phyloP scores from a whole-genome alignment of 2,113 vertebrate genomes.

The Hippocampus mohnikei region DNA sequence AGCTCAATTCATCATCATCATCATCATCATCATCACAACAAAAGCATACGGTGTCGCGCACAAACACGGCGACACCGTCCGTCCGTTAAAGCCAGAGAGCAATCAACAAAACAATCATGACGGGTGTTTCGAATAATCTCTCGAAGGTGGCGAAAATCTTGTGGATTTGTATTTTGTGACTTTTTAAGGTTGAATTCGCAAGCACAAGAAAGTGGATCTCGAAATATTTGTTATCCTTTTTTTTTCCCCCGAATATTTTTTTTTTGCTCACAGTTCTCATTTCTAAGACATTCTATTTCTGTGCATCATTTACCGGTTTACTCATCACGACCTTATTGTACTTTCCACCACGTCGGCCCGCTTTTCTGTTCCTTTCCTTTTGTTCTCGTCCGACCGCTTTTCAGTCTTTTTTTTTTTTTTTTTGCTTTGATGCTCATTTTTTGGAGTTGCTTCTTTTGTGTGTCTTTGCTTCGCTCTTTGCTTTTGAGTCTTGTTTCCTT shows the following conservation, averaged over 20 bases:
- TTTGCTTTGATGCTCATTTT: slow-evolving; percentile 68
- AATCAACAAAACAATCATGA: no score
- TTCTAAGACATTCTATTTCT: not conserved
- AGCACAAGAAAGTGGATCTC: no score
- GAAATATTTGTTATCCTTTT: not conserved
- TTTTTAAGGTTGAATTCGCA: no score
- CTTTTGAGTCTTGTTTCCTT: slow-evolving; percentile 42
- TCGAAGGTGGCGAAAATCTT: not conserved
- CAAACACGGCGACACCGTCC: no score
- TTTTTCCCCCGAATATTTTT: not conserved
- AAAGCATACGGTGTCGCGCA: no score
- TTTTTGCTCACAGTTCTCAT: not conserved
- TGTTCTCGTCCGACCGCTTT: slow-evolving; percentile 55
- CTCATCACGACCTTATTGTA: slow-evolving; percentile 50
- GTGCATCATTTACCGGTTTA: slow-evolving; percentile 50
- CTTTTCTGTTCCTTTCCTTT: slow-evolving; percentile 33
- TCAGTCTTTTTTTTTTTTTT: slow-evolving; percentile 25
- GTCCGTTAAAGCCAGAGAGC: no score
- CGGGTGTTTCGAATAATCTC: no score
- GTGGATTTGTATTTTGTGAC: no score
- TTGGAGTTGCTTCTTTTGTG: slow-evolving; percentile 62
- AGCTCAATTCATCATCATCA: no score
- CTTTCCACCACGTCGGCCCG: slow-evolving; percentile 47
- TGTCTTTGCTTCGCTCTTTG: slow-evolving; percentile 51
- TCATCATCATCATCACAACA: no score